Evolutionary conservation across 1,140 invertebrate genomes (phyloP).

Genomic region (Rhopalosiphum padi): DNA sequence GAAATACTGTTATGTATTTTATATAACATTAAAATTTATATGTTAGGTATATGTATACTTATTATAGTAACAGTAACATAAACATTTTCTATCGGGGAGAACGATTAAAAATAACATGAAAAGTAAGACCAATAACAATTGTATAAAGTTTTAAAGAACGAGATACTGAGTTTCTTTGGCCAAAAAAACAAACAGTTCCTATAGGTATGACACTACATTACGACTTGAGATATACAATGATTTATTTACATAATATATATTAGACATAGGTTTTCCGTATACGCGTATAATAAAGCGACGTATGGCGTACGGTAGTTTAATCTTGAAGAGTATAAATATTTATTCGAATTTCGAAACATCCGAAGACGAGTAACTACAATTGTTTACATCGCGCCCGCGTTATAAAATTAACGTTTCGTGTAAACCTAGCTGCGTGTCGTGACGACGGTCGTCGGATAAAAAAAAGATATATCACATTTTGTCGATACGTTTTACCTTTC

Average conservation of each 20-base stretch:
- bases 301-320: neutral
- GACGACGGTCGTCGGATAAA: neutral
- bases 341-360: neutral
- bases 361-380: neutral
- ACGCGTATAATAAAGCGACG: neutral
- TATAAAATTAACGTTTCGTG: neutral
- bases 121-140: neutral
- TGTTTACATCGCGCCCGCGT: neutral
- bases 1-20: too few relatives aligned
- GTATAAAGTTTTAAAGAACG: neutral
- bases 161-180: neutral
- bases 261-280: neutral
- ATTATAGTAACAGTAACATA: neutral
- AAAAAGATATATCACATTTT: neutral
- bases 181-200: neutral
- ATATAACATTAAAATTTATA: too few relatives aligned
- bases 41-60: too few relatives aligned
- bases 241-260: neutral
- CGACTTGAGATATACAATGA: neutral
- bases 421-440: neutral
- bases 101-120: neutral
- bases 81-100: neutral
- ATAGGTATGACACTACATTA: neutral
- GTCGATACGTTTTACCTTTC: neutral
- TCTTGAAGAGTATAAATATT: constrained; percentile 23